Base-by-base conservation (phyloP, 64 coral and sea anemone genomes). In the Montipora cactus region DNA sequence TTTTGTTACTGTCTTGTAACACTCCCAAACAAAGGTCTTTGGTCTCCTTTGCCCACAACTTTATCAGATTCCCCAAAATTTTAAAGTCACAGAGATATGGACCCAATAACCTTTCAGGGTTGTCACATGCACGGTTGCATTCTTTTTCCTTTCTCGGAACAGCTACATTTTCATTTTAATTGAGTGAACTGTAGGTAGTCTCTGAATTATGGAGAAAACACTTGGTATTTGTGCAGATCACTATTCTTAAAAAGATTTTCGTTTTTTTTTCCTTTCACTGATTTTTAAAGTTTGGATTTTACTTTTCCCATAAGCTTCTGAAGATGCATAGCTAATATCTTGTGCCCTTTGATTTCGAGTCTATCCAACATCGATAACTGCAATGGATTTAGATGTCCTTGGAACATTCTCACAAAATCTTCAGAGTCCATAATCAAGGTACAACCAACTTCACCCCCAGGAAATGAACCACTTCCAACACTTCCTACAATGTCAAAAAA, bases 331-430 rank as follows among this genome's bases (percentile, higher is more conserved):
- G 91, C 94, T 77, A 91, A 21, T 89, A 94, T 84, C 83, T 89
- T 94, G 23, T 95, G 83, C 75, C 97, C 97, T 79, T 92, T 94
- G 28, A 94, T 72, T 87, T 94, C 91, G 3, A 98, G 78, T 74
- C 96, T 96, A 22, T 94, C 97, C 53, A 59, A 67, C 97, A 98
- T 96, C 18, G 91, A 94, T 14, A 92, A 91, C 67, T 95, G 91
- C 0, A 94, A 91, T 62, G 97, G 94, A 46, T 99, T 99, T 18
- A 99, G 79, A 73, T 99, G 69, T 45, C 97, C 97, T 52, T 82
- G 81, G 66, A 96, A 99, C 95, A 99, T 96, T 78, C 87, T 93
- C 4, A 99, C 76, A 74, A 96, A 99, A 69, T 99, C 95, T 13
- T 77, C 97, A 4, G 59, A 81, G 12, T 99, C 94, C 75, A 99